phyloP scores from a whole-genome alignment of 1,140 invertebrate genomes.

The Drosophila albomicans region DNA sequence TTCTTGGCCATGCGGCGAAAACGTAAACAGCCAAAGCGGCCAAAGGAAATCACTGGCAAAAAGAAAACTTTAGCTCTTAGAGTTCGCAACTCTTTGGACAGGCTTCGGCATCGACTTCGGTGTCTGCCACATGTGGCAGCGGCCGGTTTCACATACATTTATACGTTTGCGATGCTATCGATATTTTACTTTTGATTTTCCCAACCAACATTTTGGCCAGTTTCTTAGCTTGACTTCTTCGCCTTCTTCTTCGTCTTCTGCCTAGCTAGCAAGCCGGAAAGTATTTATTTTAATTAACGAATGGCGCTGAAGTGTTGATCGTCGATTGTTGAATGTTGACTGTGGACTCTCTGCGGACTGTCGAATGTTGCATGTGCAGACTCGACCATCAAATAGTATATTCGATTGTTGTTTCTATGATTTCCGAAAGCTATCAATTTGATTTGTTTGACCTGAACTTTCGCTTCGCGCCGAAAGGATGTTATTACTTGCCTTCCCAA shows the following conservation, averaged over 20 bases:
- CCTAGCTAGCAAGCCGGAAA: conserved; percentile 64
- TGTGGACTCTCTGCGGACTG: conserved; percentile 1
- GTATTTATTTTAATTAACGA: conserved; percentile 81
- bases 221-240: conserved; percentile 32
- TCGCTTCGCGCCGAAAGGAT: conserved; percentile 41
- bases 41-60: conserved; percentile 63
- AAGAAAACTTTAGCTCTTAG: conserved; percentile 53
- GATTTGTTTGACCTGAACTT: conserved; percentile 50
- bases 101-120: background rate
- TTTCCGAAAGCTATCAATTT: conserved; percentile 75
- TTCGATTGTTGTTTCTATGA: conserved; percentile 48
- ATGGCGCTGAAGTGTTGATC: conserved; percentile 65
- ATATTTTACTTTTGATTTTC: conserved; percentile 37
- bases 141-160: conserved; percentile 34
- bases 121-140: conserved; percentile 42
- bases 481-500: background rate
- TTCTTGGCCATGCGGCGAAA: conserved; percentile 74
- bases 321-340: conserved; percentile 21
- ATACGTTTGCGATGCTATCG: conserved; percentile 18
- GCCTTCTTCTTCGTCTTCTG: background rate
- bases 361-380: conserved; percentile 10
- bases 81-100: conserved; percentile 7
- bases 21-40: conserved; percentile 34
- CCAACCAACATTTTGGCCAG: conserved; percentile 33
- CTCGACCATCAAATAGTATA: background rate